Conservation (phyloP, 2,888 invertebrate species). For the Clanis bilineata region DNA sequence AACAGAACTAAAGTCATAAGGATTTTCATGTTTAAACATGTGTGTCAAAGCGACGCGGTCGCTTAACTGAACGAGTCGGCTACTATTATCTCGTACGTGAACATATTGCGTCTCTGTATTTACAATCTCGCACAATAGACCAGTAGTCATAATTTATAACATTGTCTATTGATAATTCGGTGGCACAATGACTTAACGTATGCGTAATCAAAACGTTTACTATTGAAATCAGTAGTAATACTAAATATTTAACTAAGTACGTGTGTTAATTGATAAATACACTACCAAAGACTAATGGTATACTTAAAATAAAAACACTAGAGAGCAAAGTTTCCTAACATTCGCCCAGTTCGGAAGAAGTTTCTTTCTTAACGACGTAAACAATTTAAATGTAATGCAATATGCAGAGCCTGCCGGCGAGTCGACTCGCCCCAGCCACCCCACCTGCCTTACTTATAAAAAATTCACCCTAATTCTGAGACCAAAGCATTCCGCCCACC, state of each 20-base stretch:
- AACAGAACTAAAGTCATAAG: constrained; percentile 26
- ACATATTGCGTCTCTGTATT: constrained; percentile 18
- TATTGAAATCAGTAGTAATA: background rate
- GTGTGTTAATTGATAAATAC: constrained; percentile 3
- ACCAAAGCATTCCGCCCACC: constrained; percentile 39
- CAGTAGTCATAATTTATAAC: constrained; percentile 12
- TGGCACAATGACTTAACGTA: background rate
- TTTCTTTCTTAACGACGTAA: constrained; percentile 80
- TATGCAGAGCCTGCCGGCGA: constrained; percentile 67
- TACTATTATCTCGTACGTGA: background rate
- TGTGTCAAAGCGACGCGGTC: constrained; percentile 9
- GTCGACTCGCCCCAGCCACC: constrained; percentile 43
- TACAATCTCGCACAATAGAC: constrained; percentile 28
- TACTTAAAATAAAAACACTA: constrained; percentile 50
- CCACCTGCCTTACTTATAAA: constrained; percentile 64
- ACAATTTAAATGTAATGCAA: constrained; percentile 81
- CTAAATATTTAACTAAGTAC: background rate
- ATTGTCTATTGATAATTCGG: background rate
- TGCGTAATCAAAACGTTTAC: background rate
- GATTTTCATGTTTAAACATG: constrained; percentile 28
- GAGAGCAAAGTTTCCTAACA: constrained; percentile 47
- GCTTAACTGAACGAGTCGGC: constrained; percentile 18
- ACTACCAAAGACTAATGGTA: constrained; percentile 22
- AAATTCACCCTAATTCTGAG: constrained; percentile 64
- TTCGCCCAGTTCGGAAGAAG: constrained; percentile 57